These are phyloP conservation scores for Meles meles DNA, from an alignment of 2,113 vertebrate species.

Conservation along the genomic window DNA sequence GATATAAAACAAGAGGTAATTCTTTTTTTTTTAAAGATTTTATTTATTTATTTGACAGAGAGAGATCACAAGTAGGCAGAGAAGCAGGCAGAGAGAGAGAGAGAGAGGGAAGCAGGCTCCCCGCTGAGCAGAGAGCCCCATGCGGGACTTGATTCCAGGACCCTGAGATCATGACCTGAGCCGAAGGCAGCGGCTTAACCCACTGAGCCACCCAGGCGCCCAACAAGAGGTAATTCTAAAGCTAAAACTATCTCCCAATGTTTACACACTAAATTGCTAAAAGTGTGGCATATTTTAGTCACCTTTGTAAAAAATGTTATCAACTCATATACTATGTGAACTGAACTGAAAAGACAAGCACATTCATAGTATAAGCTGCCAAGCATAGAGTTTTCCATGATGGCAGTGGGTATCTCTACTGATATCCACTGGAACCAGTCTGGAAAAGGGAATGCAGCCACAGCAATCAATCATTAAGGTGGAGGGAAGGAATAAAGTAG, in stretches of 20 bases:
- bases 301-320: neutral
- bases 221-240: neutral
- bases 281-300: neutral
- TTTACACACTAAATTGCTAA: conserved; percentile 33
- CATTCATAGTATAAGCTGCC: neutral
- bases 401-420: neutral
- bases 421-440: neutral
- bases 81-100: too few species aligned
- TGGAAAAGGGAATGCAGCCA: neutral
- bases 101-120: too few species aligned
- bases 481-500: neutral
- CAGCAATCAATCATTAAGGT: neutral
- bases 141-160: too few species aligned
- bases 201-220: too few species aligned
- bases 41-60: too few species aligned
- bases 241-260: neutral
- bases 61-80: too few species aligned
- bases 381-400: neutral
- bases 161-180: too few species aligned
- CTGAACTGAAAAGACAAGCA: neutral
- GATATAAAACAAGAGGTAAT: neutral
- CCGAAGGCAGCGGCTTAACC: too few species aligned
- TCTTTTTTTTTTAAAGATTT: too few species aligned
- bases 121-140: too few species aligned
- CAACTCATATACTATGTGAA: neutral